Base-by-base conservation (phyloP, 2,888 invertebrate species). In the Caenorhabditis auriculariae region DNA sequence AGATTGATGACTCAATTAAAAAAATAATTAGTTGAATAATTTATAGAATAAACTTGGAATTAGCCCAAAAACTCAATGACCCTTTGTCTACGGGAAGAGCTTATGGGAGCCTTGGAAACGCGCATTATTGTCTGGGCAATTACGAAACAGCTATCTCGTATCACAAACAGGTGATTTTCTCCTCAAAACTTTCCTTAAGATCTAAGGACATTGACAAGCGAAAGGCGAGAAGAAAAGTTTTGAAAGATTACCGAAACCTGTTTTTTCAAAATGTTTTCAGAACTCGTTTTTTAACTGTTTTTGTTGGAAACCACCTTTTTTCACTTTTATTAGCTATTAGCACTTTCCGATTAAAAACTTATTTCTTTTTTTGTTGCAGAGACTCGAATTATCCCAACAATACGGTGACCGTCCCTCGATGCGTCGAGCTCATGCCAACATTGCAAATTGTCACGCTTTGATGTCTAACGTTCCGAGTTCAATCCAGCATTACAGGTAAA, bases 371-470 rank as follows among this genome's bases (percentile, higher is more conserved):
- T 51, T 58, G 9, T 32, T 32, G n/a, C 7, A 63, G 63, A 58
- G 63, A 52, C 55, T 63, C 24, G 63, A 63, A 58, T 55, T 63
- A 52, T 54, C 63, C 4, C 58, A 63, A 59, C 58, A 63, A 55
- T 63, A 55, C 53, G 63, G 63, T 28, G 63, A 63, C 41, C 32
- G 58, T 12, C 44, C 53, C 24, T 58, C 58, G 24, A 54, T 55
- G 59, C 47, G 63, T 44, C 47, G 63, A n/a, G 63, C 63, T 32
- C 58, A 63, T 42, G 58, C 63, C 1, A 63, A 63, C 41, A 63
- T 63, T 39, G 63, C 58, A 19, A 63, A 63, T 59, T 63, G 63
- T 53, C 55, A 63, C 39, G 58, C 63, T 27, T 43, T 63, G 54
- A 51, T 55, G 52, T 41, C 55, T 28, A 46, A 63, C 47, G 59